These are phyloP conservation scores for Frieseomelitta varia DNA, from an alignment of 1,140 invertebrate genomes.

Conservation along the genomic window DNA sequence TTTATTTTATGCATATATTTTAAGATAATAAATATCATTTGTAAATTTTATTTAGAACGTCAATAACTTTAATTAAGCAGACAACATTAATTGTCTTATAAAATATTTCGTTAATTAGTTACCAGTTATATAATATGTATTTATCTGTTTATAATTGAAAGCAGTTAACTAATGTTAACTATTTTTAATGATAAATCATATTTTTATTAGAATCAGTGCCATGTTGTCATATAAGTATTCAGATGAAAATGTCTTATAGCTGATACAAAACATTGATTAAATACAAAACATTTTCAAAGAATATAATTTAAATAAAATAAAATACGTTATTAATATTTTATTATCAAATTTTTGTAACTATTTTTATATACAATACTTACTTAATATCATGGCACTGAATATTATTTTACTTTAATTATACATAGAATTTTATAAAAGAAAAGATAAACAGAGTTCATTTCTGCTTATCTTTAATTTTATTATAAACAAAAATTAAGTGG, in stretches of 20 bases:
- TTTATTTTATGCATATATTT: conserved; percentile 17
- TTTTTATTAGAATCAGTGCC: conserved; percentile 38
- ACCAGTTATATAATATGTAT: conserved; percentile 26
- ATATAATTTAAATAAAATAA: conserved; percentile 17
- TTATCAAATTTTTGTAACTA: neutral
- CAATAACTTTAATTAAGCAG: neutral
- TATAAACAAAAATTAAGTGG: conserved; percentile 29
- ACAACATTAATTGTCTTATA: conserved; percentile 30
- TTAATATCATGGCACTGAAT: conserved; percentile 35
- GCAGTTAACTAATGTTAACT: neutral
- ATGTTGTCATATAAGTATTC: neutral
- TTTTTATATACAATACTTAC: conserved; percentile 17
- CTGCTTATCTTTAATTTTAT: conserved; percentile 32
- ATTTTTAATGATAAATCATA: conserved; percentile 27
- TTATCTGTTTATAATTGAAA: conserved; percentile 18
- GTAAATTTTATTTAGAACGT: conserved; percentile 23
- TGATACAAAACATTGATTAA: no score
- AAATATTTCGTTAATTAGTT: conserved; percentile 21
- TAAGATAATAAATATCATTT: conserved; percentile 4
- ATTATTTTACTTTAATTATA: conserved; percentile 32
- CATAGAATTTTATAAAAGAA: neutral
- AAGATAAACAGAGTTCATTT: conserved; percentile 21
- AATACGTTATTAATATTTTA: neutral
- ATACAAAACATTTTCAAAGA: conserved; percentile 19
- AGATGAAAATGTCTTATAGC: neutral